Evolutionary conservation across 2,797 vertebrate genomes (phyloP).

Genomic region (Cossypha niveicapilla): DNA sequence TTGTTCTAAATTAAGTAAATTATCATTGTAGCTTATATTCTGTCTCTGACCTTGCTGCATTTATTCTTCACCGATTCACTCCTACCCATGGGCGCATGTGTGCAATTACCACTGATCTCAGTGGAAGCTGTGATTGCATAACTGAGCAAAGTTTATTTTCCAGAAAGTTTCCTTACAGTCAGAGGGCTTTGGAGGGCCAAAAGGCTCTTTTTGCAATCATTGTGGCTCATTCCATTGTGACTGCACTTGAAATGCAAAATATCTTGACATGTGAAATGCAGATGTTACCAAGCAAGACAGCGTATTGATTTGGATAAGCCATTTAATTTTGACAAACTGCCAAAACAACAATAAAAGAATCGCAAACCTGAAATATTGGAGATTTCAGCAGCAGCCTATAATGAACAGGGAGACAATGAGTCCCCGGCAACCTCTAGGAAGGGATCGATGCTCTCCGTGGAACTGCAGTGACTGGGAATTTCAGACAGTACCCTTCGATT

Average conservation of each 20-base stretch:
- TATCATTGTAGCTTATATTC: background rate
- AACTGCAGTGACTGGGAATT: slow-evolving; percentile 64
- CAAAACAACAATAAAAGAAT: slow-evolving; percentile 59
- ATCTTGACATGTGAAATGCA: background rate
- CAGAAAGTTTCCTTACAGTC: background rate
- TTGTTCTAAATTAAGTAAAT: background rate
- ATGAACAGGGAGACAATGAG: slow-evolving; percentile 51
- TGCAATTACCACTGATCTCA: background rate
- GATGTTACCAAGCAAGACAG: background rate
- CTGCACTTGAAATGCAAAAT: background rate
- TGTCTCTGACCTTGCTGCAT: background rate
- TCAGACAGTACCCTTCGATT: slow-evolving; percentile 53
- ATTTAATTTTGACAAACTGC: slow-evolving; percentile 58
- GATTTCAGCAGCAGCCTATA: slow-evolving; percentile 46
- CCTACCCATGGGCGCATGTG: background rate
- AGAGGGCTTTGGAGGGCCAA: background rate
- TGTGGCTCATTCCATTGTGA: background rate
- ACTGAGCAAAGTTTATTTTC: background rate
- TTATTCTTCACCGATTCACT: background rate
- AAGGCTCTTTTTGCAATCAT: background rate
- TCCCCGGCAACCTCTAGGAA: slow-evolving; percentile 51
- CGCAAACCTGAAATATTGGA: slow-evolving; percentile 6
- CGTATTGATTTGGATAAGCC: slow-evolving; percentile 39
- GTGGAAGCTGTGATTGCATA: background rate
- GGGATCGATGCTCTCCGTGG: slow-evolving; percentile 56